Conservation (phyloP, 2,797 vertebrate genomes). For the Aldrovandia affinis region DNA sequence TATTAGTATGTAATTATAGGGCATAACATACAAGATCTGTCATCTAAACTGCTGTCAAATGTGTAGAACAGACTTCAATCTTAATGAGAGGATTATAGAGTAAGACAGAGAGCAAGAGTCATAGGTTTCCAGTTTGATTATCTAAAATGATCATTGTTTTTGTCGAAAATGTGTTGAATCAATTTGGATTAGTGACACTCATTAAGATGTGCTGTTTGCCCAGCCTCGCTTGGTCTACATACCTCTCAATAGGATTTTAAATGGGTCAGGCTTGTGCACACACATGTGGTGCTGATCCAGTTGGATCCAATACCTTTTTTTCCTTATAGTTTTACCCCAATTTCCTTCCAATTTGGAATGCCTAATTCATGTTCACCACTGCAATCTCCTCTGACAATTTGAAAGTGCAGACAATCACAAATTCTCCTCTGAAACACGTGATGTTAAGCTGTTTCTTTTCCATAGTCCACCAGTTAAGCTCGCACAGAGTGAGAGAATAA, state of each 20-base stretch:
- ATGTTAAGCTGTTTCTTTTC: too few relatives aligned
- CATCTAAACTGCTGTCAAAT: neutral
- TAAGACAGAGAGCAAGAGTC: neutral
- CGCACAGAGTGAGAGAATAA: too few relatives aligned
- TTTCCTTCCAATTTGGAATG: neutral
- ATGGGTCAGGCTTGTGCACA: neutral
- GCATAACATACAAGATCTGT: neutral
- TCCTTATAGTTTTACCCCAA: neutral
- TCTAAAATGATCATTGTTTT: neutral
- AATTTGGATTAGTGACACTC: neutral
- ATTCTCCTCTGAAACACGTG: neutral
- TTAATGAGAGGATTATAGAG: neutral
- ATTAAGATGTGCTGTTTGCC: neutral
- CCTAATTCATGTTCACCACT: neutral
- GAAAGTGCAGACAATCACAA: neutral
- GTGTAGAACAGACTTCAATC: neutral
- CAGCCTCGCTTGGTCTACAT: neutral
- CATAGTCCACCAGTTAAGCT: too few relatives aligned
- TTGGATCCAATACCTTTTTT: neutral
- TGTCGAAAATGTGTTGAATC: neutral
- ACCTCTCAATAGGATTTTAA: neutral
- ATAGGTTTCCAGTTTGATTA: neutral
- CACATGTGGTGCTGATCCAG: neutral
- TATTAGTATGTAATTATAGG: neutral
- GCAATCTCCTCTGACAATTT: neutral